A percentile compares a stretch with the other conserved stretches of the same genome.
These are phyloP conservation scores for Palythoa grandis DNA, from an alignment of 92 coral and sea anemone species.

Conservation along the genomic window DNA sequence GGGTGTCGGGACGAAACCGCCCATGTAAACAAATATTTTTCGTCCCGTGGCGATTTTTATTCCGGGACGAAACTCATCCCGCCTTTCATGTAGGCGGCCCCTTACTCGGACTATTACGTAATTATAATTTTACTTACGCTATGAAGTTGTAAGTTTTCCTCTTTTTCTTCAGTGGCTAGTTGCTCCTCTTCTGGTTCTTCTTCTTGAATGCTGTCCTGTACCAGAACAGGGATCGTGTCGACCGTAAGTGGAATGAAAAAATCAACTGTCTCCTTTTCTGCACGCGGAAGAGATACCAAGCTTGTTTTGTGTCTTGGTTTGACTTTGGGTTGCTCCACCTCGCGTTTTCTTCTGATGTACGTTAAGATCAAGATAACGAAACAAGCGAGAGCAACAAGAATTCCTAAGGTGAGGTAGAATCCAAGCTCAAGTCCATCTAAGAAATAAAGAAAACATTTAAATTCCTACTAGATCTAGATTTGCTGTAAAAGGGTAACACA, in stretches of 20 bases:
- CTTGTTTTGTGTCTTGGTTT: neutral
- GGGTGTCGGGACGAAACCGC: too few relatives aligned
- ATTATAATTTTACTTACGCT: too few relatives aligned
- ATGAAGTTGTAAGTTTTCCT: neutral
- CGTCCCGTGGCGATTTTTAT: too few relatives aligned
- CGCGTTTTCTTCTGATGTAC: slow-evolving; percentile 9
- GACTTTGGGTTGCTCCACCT: neutral
- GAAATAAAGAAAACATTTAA: neutral
- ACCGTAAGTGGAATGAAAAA: slow-evolving; percentile 20
- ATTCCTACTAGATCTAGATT: neutral
- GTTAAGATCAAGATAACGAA: slow-evolving; percentile 27
- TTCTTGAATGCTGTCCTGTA: slow-evolving; percentile 22
- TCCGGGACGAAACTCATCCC: too few relatives aligned
- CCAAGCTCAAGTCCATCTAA: slow-evolving; percentile 22
- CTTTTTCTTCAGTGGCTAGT: neutral
- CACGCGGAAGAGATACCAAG: slow-evolving; percentile 15
- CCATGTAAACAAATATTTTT: too few relatives aligned
- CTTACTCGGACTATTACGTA: too few relatives aligned
- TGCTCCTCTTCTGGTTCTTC: neutral
- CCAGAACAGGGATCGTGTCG: slow-evolving; percentile 11
- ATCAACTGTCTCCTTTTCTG: slow-evolving; percentile 10
- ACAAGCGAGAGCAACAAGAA: slow-evolving; percentile 27
- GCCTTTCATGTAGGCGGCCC: too few relatives aligned
- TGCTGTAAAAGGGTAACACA: too few relatives aligned
- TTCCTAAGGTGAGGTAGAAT: neutral